Evolutionary conservation across 2,797 vertebrate genomes (phyloP), one percentile per base, ranked within the genome.

Genomic region (Botia kubotai): DNA sequence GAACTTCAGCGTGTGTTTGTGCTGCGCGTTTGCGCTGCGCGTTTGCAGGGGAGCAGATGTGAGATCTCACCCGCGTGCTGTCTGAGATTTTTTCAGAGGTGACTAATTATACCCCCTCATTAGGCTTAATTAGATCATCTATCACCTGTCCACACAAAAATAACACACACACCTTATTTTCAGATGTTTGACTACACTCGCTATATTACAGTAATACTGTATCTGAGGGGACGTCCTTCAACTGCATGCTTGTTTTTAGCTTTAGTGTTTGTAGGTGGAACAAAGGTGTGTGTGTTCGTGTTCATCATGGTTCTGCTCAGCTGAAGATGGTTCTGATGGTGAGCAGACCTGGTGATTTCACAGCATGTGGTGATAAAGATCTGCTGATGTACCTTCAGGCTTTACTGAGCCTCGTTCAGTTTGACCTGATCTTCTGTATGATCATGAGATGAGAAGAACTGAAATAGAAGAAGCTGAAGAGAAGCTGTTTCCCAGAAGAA

Each of bases 291-390:
- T 26, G 16, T 60, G 17, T 16, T 16, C 48, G 75, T 81, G 82
- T 2, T 86, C 53, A 72, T 62, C 72, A 67, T 79, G 73, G 75
- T 74, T 87, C 48, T 23, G 33, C 16, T 39, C 26, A 67, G 23
- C 50, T 46, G 29, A 33, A 58, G 26, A 19, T 77, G 36, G 6
- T 26, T 16, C 5, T 21, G 48, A 52, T 16, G 13, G 17, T 43
- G 21, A 63, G 23, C 11, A 39, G 73, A 73, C 63, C 66, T 39
- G 48, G 85, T 84, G 77, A 71, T 82, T 60, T 36, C 84, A 78
- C 48, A 71, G 55, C 76, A 57, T 75, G 79, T 57, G 77, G 72
- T 50, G 23, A 58, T 17, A 21, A 75, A 79, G 14, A 75, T 48
- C 65, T 48, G 23, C 71, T 72, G 74, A 71, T 4, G 26, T 65